Evolutionary conservation across 2,888 invertebrate species (phyloP).

Genomic region (Lamellibrachia satsuma): DNA sequence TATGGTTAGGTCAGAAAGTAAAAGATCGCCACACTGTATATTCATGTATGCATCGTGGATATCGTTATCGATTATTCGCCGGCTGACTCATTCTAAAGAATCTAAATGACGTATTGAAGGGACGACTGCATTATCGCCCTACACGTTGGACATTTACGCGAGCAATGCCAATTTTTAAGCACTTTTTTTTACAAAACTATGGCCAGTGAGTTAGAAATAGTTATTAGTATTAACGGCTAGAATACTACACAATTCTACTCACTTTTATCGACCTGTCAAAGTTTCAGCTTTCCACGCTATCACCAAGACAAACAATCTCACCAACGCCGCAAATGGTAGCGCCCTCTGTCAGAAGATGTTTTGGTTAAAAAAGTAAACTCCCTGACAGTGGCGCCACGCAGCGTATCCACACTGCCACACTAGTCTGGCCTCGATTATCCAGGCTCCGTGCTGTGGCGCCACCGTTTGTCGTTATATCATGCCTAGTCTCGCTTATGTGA

Average conservation of each 20-base stretch:
- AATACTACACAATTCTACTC: not conserved
- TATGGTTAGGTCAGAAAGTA: too few relatives aligned
- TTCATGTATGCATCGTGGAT: not conserved
- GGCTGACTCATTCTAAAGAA: not conserved
- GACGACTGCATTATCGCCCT: not conserved
- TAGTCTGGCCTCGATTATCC: too few relatives aligned
- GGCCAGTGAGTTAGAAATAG: not conserved
- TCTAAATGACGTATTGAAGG: not conserved
- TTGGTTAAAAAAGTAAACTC: too few relatives aligned
- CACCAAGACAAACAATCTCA: conserved; percentile 17
- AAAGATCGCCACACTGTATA: too few relatives aligned
- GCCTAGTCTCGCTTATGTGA: too few relatives aligned
- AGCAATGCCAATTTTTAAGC: not conserved
- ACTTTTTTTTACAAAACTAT: not conserved
- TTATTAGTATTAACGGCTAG: not conserved
- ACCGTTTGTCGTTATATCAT: too few relatives aligned
- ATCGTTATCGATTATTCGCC: not conserved
- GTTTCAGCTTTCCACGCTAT: not conserved
- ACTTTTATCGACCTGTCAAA: not conserved
- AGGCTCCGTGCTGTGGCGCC: too few relatives aligned
- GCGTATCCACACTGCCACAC: too few relatives aligned
- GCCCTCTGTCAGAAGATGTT: not conserved
- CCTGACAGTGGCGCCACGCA: too few relatives aligned
- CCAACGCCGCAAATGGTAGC: not conserved
- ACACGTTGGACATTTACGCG: not conserved